phyloP scores from a whole-genome alignment of 1,140 invertebrate species.

The Macrotrachela quadricornifera region DNA sequence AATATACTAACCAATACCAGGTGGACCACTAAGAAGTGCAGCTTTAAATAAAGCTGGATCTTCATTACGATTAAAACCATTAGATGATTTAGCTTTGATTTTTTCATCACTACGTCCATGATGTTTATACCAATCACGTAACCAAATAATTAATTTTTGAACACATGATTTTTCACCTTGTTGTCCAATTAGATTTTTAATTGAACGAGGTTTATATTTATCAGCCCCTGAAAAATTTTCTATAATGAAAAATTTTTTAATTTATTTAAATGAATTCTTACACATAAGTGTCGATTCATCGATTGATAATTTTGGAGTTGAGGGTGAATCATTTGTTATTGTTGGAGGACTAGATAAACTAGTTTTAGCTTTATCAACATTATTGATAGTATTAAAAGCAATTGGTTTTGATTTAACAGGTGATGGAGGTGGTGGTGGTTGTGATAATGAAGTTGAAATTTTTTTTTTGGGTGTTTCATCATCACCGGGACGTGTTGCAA shows the following conservation, averaged over 20 bases:
- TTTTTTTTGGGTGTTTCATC: too few species aligned
- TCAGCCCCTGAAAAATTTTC: conserved; percentile 52
- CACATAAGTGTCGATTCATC: not conserved
- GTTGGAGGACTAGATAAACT: too few species aligned
- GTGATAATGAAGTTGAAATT: too few species aligned
- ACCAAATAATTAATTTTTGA: conserved; percentile 66
- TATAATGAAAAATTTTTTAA: not conserved
- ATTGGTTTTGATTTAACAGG: not conserved
- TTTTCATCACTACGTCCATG: not conserved
- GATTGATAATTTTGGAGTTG: not conserved
- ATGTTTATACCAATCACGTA: conserved; percentile 55
- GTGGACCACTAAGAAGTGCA: conserved; percentile 76
- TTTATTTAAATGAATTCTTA: not conserved
- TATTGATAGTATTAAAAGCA: too few species aligned
- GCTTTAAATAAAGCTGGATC: conserved; percentile 71
- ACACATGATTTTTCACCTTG: conserved; percentile 69
- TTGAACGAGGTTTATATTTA: conserved; percentile 68
- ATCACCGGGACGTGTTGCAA: conserved; percentile 35
- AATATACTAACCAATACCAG: conserved; percentile 39
- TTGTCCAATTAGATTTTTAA: conserved; percentile 78
- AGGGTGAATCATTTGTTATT: not conserved
- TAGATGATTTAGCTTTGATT: not conserved
- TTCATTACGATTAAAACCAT: conserved; percentile 32
- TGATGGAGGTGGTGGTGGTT: conserved; percentile 9
- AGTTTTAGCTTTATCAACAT: too few species aligned